phyloP scores from a whole-genome alignment of 2,113 vertebrate species.

The Circaetus gallicus region DNA sequence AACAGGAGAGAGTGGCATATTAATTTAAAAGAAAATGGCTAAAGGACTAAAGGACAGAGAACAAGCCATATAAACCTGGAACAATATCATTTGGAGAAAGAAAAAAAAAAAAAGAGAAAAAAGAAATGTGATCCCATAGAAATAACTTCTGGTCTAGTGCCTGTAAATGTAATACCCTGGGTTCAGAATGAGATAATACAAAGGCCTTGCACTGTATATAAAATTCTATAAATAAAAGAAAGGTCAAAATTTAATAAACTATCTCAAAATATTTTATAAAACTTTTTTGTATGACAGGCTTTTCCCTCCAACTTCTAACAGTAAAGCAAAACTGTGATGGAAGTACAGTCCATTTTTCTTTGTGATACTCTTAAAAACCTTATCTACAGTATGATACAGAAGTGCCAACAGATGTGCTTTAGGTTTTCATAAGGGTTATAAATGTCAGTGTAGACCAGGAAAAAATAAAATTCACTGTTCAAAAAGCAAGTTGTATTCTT shows the following conservation, averaged over 20 bases:
- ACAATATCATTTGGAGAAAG: background rate
- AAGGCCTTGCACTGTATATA: background rate
- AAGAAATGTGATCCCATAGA: background rate
- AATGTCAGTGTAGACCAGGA: background rate
- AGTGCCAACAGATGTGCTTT: background rate
- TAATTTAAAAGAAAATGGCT: background rate
- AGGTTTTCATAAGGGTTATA: slow-evolving; percentile 1
- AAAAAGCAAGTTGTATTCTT: background rate
- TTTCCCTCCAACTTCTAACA: background rate
- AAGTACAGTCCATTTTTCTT: background rate
- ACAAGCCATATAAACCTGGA: background rate
- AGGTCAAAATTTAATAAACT: background rate
- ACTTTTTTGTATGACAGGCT: background rate
- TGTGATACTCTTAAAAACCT: background rate
- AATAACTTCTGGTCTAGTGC: background rate
- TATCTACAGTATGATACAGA: background rate
- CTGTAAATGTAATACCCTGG: background rate
- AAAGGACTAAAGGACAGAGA: slow-evolving; percentile 43
- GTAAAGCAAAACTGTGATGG: background rate
- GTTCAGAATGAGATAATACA: background rate
- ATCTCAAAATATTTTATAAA: background rate
- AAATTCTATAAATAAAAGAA: background rate
- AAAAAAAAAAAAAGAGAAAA: background rate
- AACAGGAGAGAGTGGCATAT: slow-evolving; percentile 17
- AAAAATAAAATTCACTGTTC: slow-evolving; percentile 16